Percentiles rank a stretch among this genome's conserved stretches.
phyloP scores from a whole-genome alignment of 2,888 invertebrate genomes.

The Lithophane ornitopus region DNA sequence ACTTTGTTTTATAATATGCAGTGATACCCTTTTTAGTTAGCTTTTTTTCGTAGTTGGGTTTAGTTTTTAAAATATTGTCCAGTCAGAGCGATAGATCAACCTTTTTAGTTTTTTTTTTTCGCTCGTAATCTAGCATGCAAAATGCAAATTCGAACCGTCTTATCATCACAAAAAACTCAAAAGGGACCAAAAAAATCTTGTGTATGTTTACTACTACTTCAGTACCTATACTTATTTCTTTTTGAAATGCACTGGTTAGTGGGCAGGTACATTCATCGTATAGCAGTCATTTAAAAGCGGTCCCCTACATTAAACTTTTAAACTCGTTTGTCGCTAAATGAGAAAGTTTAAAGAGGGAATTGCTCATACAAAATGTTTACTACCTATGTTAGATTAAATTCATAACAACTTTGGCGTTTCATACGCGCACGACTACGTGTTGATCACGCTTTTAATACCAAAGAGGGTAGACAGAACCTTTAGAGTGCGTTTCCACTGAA shows the following conservation, averaged over 20 bases:
- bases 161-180: not conserved
- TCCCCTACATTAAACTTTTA: conserved; percentile 46
- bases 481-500: too few relatives aligned
- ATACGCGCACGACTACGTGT: not conserved
- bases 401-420: conserved; percentile 27
- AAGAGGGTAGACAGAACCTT: not conserved
- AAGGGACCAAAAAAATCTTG: not conserved
- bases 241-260: conserved; percentile 38
- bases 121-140: not conserved
- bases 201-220: not conserved
- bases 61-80: too few relatives aligned
- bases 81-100: not conserved
- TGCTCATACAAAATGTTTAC: conserved; percentile 48
- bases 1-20: too few relatives aligned
- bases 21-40: too few relatives aligned
- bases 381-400: conserved; percentile 44
- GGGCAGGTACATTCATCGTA: conserved; percentile 21
- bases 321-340: conserved; percentile 45
- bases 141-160: not conserved
- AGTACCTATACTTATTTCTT: conserved; percentile 7
- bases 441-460: not conserved
- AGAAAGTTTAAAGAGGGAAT: conserved; percentile 55
- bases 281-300: conserved; percentile 32
- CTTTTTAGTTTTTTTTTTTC: not conserved
- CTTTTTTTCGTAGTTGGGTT: too few relatives aligned